Base-by-base conservation (phyloP, 64 coral and sea anemone genomes). In the Montipora foliosa region DNA sequence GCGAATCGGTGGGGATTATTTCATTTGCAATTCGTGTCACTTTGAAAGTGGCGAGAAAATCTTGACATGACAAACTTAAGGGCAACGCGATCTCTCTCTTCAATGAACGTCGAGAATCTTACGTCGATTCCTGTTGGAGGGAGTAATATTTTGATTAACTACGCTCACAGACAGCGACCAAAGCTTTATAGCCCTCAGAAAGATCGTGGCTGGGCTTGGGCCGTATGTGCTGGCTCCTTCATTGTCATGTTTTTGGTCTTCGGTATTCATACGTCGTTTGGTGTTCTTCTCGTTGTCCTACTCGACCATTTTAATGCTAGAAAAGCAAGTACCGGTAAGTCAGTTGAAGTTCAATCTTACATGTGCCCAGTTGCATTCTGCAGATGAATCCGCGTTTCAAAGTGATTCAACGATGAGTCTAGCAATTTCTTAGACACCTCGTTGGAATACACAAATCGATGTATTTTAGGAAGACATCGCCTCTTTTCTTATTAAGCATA, bases 231-330 rank as follows among this genome's bases (percentile, higher is more conserved):
- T 3, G 96, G 96, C 0, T 98, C 96, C 20, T 97, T 95, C 73
- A 75, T 97, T 8, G 94, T 94, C 13, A 97, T 97, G 96, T 97
- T 97, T 79, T 83, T 97, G 44, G 92, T 93, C 13, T 97, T 82
- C 44, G 96, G 96, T 19, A 97, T 93, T 68, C 96, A 97, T 60
- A 97, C 96, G 5, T 97, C 92, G 6, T 97, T 97, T 82, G 96
- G 96, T 21, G 85, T 97, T 0, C 84, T 91, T 75, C 84, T 97
- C 3, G 91, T 87, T 11, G 96, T 90, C 14, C 73, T 97, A 21
- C 75, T 97, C 7, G 79, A 91, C 46, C 84, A 95, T 75, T 97
- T 97, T 49, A 78, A 92, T 5, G 78, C 94, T 20, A 97, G 89
- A 52, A 97, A 97, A 84, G 96, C 93, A 19, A 94, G 91, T 49